A percentile compares a stretch with the other conserved stretches of the same genome.
These are phyloP conservation scores for Triplophysa siluroides DNA, from an alignment of 2,113 vertebrate genomes.

Conservation along the genomic window DNA sequence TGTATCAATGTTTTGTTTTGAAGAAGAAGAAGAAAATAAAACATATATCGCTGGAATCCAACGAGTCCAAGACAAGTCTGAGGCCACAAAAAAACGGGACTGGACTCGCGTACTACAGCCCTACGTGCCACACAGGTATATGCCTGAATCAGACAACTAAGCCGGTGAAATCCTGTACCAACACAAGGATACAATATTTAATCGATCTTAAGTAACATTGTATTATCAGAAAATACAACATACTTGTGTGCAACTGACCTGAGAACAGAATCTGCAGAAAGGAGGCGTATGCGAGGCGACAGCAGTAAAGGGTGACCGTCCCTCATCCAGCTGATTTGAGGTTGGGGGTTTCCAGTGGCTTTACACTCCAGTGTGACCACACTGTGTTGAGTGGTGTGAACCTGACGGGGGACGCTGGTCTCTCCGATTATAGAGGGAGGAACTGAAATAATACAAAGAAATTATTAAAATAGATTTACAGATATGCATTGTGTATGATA, in stretches of 20 bases:
- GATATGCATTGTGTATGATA: not conserved
- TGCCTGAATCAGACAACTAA: conserved; percentile 80
- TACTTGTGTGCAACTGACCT: conserved; percentile 68
- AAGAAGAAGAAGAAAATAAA: too few species aligned
- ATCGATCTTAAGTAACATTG: conserved; percentile 11
- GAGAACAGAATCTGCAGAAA: conserved; percentile 76
- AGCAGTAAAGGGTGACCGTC: conserved; percentile 81
- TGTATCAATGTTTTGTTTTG: too few species aligned
- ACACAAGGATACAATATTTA: conserved; percentile 41
- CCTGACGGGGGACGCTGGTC: conserved; percentile 61
- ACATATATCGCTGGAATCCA: too few species aligned
- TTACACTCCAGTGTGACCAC: conserved; percentile 80
- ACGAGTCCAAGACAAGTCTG: too few species aligned
- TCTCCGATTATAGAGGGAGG: conserved; percentile 76
- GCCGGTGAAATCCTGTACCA: conserved; percentile 81
- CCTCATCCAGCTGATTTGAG: conserved; percentile 87
- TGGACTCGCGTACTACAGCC: too few species aligned
- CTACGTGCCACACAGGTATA: conserved; percentile 86
- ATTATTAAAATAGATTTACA: not conserved
- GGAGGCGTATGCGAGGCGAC: conserved; percentile 76
- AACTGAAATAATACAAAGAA: conserved; percentile 64
- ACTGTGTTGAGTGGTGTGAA: conserved; percentile 70
- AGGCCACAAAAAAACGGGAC: too few species aligned
- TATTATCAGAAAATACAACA: not conserved
- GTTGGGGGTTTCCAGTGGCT: conserved; percentile 73